Conservation (phyloP, 2,797 vertebrate genomes). For the Leuciscus waleckii region DNA sequence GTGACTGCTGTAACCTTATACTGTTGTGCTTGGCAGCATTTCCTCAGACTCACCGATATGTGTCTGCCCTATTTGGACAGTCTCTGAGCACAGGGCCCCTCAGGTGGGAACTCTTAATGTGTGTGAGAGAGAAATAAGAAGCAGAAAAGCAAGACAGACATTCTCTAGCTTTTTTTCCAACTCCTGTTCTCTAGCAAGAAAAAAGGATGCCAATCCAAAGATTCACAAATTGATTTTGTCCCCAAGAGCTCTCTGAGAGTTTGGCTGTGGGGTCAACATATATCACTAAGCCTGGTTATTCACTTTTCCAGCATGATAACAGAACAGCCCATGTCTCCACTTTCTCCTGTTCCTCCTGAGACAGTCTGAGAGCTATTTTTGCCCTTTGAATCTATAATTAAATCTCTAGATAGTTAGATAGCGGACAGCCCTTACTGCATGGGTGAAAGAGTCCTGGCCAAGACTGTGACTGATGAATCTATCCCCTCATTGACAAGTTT, state of each 20-base stretch:
- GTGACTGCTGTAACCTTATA: conserved; percentile 40
- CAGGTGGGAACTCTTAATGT: conserved; percentile 26
- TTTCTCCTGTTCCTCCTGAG: conserved; percentile 1
- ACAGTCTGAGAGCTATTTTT: neutral
- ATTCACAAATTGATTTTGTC: neutral
- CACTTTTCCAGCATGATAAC: neutral
- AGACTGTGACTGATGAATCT: neutral
- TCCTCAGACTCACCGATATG: conserved; percentile 19
- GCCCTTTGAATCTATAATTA: conserved; percentile 20
- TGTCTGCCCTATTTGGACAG: conserved; percentile 39
- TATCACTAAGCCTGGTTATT: conserved; percentile 18
- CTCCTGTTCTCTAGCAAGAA: neutral
- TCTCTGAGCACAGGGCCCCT: conserved; percentile 19
- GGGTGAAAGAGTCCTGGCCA: neutral
- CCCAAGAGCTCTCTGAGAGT: neutral
- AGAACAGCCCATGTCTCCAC: neutral
- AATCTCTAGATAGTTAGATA: neutral
- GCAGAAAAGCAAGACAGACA: neutral
- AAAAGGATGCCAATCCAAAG: neutral
- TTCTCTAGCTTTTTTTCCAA: neutral
- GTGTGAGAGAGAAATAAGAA: conserved; percentile 15
- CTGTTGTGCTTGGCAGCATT: conserved; percentile 46
- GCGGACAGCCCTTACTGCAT: neutral
- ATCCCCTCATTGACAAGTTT: conserved; percentile 1
- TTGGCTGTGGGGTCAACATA: conserved; percentile 13